These are phyloP conservation scores for Caenorhabditis afra DNA, from an alignment of 2,888 invertebrate species.

Conservation along the genomic window DNA sequence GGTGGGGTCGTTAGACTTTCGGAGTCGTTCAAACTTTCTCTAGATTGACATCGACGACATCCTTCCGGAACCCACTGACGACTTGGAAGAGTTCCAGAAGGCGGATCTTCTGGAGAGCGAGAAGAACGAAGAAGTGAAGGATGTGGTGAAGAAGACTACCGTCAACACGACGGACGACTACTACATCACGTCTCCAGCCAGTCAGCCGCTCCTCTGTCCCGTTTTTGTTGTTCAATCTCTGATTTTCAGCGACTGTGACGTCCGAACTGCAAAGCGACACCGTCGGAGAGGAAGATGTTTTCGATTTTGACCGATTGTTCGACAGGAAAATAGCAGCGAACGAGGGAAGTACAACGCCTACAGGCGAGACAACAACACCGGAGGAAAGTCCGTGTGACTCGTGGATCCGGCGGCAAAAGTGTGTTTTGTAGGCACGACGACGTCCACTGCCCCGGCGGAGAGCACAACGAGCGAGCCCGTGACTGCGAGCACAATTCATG, in stretches of 20 bases:
- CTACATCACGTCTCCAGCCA: slow-evolving; percentile 52
- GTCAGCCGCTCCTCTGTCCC: slow-evolving; percentile 13
- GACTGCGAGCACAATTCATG: slow-evolving; percentile 7
- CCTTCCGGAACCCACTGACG: slow-evolving; percentile 27
- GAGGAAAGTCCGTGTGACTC: slow-evolving; percentile 1
- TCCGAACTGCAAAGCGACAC: slow-evolving; percentile 34
- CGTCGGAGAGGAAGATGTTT: slow-evolving; percentile 26
- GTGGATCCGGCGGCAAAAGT: neutral
- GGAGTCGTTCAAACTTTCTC: neutral
- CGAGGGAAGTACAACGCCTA: slow-evolving; percentile 9
- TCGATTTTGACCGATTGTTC: slow-evolving; percentile 37
- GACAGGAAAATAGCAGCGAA: slow-evolving; percentile 33
- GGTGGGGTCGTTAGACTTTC: neutral
- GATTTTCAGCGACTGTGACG: slow-evolving; percentile 47
- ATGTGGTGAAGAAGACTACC: slow-evolving; percentile 31
- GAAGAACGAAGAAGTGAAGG: slow-evolving; percentile 30
- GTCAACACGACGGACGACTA: slow-evolving; percentile 45
- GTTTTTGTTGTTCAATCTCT: slow-evolving; percentile 32
- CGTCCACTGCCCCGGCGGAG: slow-evolving; percentile 3
- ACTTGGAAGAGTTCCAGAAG: slow-evolving; percentile 42
- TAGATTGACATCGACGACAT: slow-evolving; percentile 26
- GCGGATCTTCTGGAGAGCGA: slow-evolving; percentile 35
- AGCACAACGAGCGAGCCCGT: neutral
- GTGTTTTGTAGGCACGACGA: slow-evolving; percentile 33
- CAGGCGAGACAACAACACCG: slow-evolving; percentile 3